Percentiles rank a stretch among this genome's conserved stretches.
Conservation (phyloP, 2,113 vertebrate species). For the Chamaetylas fuelleborni region DNA sequence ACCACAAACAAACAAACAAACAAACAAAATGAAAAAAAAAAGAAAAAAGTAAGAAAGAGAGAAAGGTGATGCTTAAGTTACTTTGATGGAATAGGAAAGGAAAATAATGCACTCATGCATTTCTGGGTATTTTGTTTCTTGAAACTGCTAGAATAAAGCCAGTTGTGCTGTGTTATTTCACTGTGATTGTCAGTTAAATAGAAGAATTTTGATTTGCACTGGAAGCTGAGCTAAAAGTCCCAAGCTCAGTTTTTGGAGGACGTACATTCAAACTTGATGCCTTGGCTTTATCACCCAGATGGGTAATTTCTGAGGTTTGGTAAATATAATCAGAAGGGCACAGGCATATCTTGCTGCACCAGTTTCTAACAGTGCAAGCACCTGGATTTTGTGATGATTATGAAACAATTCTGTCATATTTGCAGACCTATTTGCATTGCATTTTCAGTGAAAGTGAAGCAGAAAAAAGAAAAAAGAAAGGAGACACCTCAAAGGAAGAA, state of each 20-base stretch:
- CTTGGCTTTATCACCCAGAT: not conserved
- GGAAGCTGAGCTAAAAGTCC: not conserved
- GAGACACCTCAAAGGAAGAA: constrained; percentile 5
- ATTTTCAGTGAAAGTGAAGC: not conserved
- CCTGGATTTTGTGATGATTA: not conserved
- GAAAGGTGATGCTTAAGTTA: not conserved
- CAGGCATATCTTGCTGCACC: not conserved
- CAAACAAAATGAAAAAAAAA: too few relatives aligned
- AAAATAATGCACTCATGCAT: not conserved
- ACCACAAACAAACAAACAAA: too few relatives aligned
- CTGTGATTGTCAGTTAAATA: not conserved
- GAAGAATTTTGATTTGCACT: not conserved
- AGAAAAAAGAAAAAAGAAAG: not conserved
- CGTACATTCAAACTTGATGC: not conserved
- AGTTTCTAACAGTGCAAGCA: not conserved
- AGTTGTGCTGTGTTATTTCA: not conserved
- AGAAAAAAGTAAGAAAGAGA: rapidly evolving
- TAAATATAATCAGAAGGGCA: not conserved
- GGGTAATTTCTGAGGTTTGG: not conserved
- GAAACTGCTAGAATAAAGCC: not conserved
- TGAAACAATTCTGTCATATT: not conserved
- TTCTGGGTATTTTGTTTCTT: not conserved
- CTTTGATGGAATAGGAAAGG: not conserved
- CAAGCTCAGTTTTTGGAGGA: not conserved
- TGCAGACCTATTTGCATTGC: not conserved